A percentile compares a stretch with the other conserved stretches of the same genome.
Evolutionary conservation across 2,113 vertebrate genomes (phyloP).

Genomic region (Carassius carassius): DNA sequence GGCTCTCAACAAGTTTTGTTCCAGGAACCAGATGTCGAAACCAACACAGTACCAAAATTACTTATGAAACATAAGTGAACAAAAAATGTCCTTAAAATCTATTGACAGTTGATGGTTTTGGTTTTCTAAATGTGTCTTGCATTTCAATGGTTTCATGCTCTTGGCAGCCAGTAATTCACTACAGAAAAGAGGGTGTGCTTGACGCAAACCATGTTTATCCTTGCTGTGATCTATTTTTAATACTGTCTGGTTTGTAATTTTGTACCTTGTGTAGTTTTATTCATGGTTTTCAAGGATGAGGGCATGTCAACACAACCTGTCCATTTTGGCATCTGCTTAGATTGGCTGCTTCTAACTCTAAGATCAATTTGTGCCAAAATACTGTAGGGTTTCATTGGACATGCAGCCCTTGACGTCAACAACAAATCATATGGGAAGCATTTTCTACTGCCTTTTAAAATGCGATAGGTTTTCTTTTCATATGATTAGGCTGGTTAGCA

Average conservation of each 20-base stretch:
- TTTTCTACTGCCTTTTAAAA: background rate
- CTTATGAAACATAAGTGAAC: background rate
- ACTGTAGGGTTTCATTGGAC: background rate
- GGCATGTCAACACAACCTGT: constrained; percentile 16
- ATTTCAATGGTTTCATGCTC: background rate
- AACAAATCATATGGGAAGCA: background rate
- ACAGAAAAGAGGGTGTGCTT: too few relatives aligned
- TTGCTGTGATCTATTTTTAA: background rate
- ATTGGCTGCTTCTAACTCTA: constrained; percentile 6
- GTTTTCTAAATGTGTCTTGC: background rate
- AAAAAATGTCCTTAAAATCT: background rate
- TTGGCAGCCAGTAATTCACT: too few relatives aligned
- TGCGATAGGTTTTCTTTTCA: background rate
- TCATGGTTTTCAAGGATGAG: constrained; percentile 11
- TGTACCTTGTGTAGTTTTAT: background rate
- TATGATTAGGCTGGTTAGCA: background rate
- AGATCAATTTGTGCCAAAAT: background rate
- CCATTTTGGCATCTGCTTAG: constrained; percentile 2
- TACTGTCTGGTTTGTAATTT: background rate
- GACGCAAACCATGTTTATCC: too few relatives aligned
- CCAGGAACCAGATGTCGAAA: background rate
- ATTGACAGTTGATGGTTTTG: background rate
- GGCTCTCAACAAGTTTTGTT: background rate
- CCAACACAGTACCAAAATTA: background rate
- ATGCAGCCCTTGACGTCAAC: background rate